Conservation (phyloP, 2,113 vertebrate genomes). For the Cyanoramphus novaezelandiae region DNA sequence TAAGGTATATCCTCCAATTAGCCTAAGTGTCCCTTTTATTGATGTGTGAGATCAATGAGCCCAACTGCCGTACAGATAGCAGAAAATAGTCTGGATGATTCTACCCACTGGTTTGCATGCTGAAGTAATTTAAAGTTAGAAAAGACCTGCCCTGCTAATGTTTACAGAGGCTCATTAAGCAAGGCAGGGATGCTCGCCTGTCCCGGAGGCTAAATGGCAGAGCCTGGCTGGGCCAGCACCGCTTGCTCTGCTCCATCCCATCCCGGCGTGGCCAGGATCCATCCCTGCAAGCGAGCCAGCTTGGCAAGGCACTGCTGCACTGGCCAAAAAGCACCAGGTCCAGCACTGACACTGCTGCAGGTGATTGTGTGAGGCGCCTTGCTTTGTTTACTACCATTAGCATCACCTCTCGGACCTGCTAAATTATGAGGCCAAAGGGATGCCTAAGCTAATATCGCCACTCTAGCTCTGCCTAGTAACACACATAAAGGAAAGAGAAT, state of each 20-base stretch:
- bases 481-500: not conserved
- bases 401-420: not conserved
- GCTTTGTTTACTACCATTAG: not conserved
- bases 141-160: not conserved
- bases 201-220: not conserved
- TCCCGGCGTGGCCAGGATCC: accelerated
- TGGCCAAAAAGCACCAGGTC: not conserved
- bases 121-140: slow-evolving; percentile 10
- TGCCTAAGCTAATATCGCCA: not conserved
- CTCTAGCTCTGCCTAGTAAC: not conserved
- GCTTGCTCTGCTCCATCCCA: not conserved
- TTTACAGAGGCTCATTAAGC: slow-evolving; percentile 5
- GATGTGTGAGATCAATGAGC: not conserved
- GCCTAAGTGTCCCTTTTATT: not conserved
- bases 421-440: not conserved
- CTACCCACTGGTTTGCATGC: slow-evolving; percentile 24
- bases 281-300: not conserved
- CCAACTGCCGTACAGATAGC: not conserved
- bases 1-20: not conserved
- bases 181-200: not conserved
- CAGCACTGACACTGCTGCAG: not conserved
- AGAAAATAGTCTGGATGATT: not conserved
- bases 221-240: not conserved
- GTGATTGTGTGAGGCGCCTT: not conserved
- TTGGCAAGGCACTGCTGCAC: not conserved